A percentile compares a stretch with the other conserved stretches of the same genome.
Conservation (phyloP, 2,888 invertebrate species). For the Meghimatium bilineatum region DNA sequence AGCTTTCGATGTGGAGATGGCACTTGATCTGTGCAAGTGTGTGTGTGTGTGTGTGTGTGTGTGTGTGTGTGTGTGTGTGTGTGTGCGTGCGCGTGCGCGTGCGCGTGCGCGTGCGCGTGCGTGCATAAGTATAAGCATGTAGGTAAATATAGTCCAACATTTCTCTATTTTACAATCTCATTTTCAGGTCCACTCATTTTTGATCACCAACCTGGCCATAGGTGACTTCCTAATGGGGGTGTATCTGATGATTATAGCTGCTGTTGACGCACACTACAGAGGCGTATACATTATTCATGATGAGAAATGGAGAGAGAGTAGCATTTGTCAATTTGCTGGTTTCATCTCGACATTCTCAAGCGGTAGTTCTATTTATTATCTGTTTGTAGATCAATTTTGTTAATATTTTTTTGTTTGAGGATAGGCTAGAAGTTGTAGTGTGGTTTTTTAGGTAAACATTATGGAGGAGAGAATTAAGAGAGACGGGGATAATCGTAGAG, state of each 20-base stretch:
- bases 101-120: background rate
- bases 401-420: too few relatives aligned
- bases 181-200: slow-evolving; percentile 77
- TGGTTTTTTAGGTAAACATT: too few relatives aligned
- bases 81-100: background rate
- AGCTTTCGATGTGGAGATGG: too few relatives aligned
- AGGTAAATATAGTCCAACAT: background rate
- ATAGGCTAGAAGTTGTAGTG: too few relatives aligned
- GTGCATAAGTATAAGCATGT: background rate
- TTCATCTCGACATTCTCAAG: slow-evolving; percentile 76
- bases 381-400: too few relatives aligned
- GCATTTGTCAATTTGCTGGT: slow-evolving; percentile 73
- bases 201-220: slow-evolving; percentile 74
- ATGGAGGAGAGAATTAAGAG: too few relatives aligned
- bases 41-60: too few relatives aligned
- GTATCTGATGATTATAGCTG: slow-evolving; percentile 74
- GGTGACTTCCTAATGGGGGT: slow-evolving; percentile 75
- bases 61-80: too few relatives aligned
- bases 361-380: too few relatives aligned
- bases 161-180: background rate
- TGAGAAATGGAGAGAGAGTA: slow-evolving; percentile 70
- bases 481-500: too few relatives aligned
- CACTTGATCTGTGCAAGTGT: too few relatives aligned
- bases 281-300: slow-evolving; percentile 77
- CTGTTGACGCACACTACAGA: slow-evolving; percentile 75